Evolutionary conservation across 53 echinoderm and acorn worm species (phyloP).

Genomic region (Holothuria scabra): DNA sequence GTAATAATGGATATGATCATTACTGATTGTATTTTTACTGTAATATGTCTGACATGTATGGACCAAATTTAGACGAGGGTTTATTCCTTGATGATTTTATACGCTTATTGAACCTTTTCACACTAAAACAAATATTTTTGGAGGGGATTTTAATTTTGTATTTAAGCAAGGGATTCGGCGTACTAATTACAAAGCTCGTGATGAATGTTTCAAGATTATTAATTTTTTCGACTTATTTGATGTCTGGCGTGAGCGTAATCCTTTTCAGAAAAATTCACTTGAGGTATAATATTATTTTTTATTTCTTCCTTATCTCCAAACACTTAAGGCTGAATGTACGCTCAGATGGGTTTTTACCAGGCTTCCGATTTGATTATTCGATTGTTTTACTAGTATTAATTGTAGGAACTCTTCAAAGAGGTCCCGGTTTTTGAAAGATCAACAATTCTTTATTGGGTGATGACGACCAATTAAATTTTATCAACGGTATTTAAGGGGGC

Average conservation of each 20-base stretch:
- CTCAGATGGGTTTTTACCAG: background rate
- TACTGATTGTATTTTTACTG: background rate
- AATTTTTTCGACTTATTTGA: background rate
- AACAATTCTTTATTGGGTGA: too few relatives aligned
- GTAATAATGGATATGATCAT: background rate
- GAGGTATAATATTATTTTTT: background rate
- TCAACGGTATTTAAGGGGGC: too few relatives aligned
- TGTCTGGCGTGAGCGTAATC: slow-evolving; percentile 29
- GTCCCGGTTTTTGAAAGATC: too few relatives aligned
- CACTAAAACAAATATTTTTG: background rate
- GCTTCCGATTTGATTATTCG: slow-evolving; percentile 26
- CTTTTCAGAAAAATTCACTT: background rate
- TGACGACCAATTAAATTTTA: too few relatives aligned
- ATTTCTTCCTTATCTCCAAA: slow-evolving; percentile 34
- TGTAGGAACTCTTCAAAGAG: background rate
- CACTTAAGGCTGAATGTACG: background rate
- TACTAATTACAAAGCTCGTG: slow-evolving; percentile 30
- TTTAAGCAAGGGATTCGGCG: background rate
- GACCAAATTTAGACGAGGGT: background rate
- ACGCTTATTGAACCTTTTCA: background rate
- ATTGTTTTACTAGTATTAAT: background rate
- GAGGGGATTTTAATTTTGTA: slow-evolving; percentile 39
- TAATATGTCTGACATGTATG: background rate
- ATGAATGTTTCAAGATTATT: background rate
- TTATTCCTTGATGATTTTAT: background rate